Percentiles rank a stretch among this genome's conserved stretches.
Evolutionary conservation across 64 coral and sea anemone species (phyloP).

Genomic region (Montipora capricornis): DNA sequence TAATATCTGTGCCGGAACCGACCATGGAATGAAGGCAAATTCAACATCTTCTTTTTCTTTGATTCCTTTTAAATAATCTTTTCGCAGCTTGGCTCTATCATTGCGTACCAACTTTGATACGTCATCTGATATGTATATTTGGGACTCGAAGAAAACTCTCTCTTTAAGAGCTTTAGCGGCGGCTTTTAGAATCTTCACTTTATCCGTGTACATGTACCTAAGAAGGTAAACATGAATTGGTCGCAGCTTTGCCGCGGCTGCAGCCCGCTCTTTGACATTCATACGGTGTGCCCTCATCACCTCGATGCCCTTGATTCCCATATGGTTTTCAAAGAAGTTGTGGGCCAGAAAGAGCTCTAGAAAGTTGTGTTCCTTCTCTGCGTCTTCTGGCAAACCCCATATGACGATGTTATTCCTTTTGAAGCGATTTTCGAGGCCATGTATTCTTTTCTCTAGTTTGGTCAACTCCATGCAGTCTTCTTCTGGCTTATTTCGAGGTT

Average conservation of each 20-base stretch:
- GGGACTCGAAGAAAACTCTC: background rate
- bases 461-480: conserved; percentile 4
- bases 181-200: background rate
- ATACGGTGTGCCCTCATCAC: too few species aligned
- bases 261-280: too few species aligned
- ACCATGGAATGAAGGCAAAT: background rate
- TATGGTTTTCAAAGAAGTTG: too few species aligned
- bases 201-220: background rate
- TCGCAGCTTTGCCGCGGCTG: background rate
- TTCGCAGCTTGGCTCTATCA: background rate
- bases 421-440: background rate
- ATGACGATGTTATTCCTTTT: too few species aligned
- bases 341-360: too few species aligned
- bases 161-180: background rate
- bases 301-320: too few species aligned
- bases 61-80: background rate
- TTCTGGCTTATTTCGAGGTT: conserved; percentile 8
- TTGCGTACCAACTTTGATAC: background rate
- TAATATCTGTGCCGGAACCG: conserved; percentile 9
- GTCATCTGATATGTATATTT: conserved; percentile 7
- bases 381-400: too few species aligned
- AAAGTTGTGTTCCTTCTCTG: too few species aligned
- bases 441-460: conserved; percentile 1
- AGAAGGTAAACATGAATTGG: background rate
- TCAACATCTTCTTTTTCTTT: background rate